Base-by-base conservation (phyloP, 2,113 vertebrate species). In the Scatophagus argus region DNA sequence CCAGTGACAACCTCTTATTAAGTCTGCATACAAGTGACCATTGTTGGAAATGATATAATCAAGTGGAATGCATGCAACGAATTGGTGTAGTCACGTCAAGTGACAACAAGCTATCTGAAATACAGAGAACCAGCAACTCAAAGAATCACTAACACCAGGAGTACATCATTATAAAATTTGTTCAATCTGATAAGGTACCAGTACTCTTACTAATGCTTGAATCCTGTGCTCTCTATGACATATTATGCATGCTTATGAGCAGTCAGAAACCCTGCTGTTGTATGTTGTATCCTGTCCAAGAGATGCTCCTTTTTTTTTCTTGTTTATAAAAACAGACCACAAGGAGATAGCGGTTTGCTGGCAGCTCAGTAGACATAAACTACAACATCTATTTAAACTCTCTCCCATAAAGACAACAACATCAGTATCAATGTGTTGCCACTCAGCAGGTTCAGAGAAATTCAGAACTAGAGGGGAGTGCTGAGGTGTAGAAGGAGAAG, bases 1-100 rank as follows among this genome's bases (percentile, higher is more conserved):
- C 21, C 39, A 49, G 4, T 68, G 73, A 75, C 52, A 71, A 25
- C 46, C 46, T 58, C 29, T 74, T 44, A 79, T 79, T 74, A 79
- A 44, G n/a, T 62, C 17, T 6, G 25, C 21, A 41, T 52, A 41
- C 58, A 82, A 58, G 67, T 61, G 78, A 76, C 68, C 54, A 62
- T 43, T 62, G 63, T 31, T 77, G 36, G 25, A 76, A 76, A 78
- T 64, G 1, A 78, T 44, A 44, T 39, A 25, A 51, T 62, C n/a
- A 61, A 55, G 19, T 59, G 17, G 38, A 66, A 67, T 64, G 74
- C 27, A 55, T n/a, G n/a, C 43, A 81, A 63, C 23, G 74, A 17
- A 63, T 75, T 23, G 43, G 25, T 14, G 16, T 8, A 23, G 55
- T 38, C n/a, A 0, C 66, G 64, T 77, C 29, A 11, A n/a, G 29